These are phyloP conservation scores for Thecophora atra DNA, from an alignment of 2,888 invertebrate genomes.

Conservation along the genomic window DNA sequence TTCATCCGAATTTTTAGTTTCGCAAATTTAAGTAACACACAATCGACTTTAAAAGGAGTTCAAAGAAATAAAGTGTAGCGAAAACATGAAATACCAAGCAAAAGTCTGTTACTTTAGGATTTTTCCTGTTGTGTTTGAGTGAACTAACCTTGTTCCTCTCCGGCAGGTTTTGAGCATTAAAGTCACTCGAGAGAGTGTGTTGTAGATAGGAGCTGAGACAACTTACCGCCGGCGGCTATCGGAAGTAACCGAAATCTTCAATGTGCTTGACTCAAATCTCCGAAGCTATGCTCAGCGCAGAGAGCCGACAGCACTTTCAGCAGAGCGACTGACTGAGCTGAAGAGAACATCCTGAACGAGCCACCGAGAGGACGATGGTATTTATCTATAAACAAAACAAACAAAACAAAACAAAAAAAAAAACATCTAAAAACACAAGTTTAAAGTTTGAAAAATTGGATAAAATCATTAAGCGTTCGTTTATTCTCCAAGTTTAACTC, in stretches of 20 bases:
- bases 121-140: slow-evolving; percentile 67
- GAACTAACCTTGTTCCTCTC: slow-evolving; percentile 69
- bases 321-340: slow-evolving; percentile 14
- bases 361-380: slow-evolving; percentile 57
- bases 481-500: slow-evolving; percentile 27
- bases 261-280: background rate
- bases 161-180: slow-evolving; percentile 66
- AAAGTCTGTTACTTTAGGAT: slow-evolving; percentile 35
- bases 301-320: slow-evolving; percentile 20
- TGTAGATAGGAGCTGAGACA: slow-evolving; percentile 43
- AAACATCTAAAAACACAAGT: no score
- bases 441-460: slow-evolving; percentile 58
- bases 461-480: slow-evolving; percentile 43
- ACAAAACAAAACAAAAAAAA: slow-evolving; percentile 61
- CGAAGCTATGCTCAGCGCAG: background rate
- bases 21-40: slow-evolving; percentile 25
- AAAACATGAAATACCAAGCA: slow-evolving; percentile 18
- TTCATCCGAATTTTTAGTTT: slow-evolving; percentile 29
- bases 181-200: slow-evolving; percentile 36
- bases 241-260: slow-evolving; percentile 14
- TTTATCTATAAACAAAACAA: slow-evolving; percentile 60
- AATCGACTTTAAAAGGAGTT: slow-evolving; percentile 14
- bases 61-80: slow-evolving; percentile 23
- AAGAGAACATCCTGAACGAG: slow-evolving; percentile 31
- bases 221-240: background rate